Evolutionary conservation across 2,888 invertebrate genomes (phyloP).

Genomic region (Hypercompe scribonia): DNA sequence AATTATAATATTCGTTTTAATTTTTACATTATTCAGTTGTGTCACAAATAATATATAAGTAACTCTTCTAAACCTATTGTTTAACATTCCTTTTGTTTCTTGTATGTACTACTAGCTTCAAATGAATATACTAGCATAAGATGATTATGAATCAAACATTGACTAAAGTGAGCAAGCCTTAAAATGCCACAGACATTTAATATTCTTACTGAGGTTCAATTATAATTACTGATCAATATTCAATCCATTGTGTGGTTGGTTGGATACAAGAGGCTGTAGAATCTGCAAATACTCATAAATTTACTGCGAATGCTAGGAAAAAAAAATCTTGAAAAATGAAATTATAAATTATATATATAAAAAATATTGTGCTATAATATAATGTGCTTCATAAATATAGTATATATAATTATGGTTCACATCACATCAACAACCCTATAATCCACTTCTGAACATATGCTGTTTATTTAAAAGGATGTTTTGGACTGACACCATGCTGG

Average conservation of each 20-base stretch:
- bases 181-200: neutral
- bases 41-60: neutral
- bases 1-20: neutral
- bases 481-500: too few species aligned
- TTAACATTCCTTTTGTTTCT: neutral
- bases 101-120: neutral
- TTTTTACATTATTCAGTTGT: neutral
- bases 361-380: too few species aligned
- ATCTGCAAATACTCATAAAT: neutral
- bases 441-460: too few species aligned
- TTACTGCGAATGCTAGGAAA: neutral
- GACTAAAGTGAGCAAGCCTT: neutral
- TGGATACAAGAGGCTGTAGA: neutral
- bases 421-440: too few species aligned
- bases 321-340: too few species aligned
- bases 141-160: neutral
- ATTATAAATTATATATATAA: too few species aligned
- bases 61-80: neutral
- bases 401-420: too few species aligned
- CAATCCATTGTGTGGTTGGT: neutral
- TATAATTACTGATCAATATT: neutral
- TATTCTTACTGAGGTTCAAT: neutral
- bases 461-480: too few species aligned
- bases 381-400: too few species aligned
- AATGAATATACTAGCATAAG: neutral